A percentile compares a stretch with the other conserved stretches of the same genome.
These are phyloP conservation scores for Aythya fuligula DNA, from an alignment of 2,797 vertebrate genomes.

Conservation along the genomic window DNA sequence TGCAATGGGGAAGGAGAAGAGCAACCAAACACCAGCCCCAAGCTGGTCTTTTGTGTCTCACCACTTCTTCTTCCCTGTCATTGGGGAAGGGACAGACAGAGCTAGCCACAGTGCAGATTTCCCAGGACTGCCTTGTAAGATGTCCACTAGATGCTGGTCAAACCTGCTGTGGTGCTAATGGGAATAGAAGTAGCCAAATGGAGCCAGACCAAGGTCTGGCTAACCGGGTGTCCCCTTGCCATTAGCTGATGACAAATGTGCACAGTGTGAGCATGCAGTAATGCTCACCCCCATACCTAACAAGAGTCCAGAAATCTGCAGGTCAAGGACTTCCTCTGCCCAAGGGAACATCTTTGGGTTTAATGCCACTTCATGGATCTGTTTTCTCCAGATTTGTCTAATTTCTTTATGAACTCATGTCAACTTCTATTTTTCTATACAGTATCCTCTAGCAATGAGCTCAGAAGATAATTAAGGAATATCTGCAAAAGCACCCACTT, in stretches of 20 bases:
- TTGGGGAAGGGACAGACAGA: neutral
- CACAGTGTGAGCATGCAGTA: neutral
- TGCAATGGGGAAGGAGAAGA: neutral
- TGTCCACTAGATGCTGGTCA: neutral
- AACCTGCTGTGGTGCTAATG: accelerated
- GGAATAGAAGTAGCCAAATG: neutral
- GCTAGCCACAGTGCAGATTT: neutral
- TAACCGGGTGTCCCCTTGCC: neutral
- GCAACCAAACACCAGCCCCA: neutral
- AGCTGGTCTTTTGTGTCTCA: neutral
- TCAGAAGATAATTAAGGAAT: neutral
- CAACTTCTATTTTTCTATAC: neutral
- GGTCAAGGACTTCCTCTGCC: neutral
- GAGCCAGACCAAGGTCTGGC: neutral
- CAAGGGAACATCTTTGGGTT: neutral
- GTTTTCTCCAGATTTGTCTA: neutral
- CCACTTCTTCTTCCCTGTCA: neutral
- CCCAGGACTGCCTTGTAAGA: neutral
- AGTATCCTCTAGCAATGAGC: neutral
- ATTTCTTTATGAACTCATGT: neutral
- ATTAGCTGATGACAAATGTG: neutral
- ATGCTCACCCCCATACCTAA: neutral
- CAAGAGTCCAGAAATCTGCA: neutral
- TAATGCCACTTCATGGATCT: neutral
- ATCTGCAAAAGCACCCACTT: neutral